Evolutionary conservation across 2,113 vertebrate species (phyloP), one percentile per base, ranked within the genome.

Genomic region (Rhineura floridana): DNA sequence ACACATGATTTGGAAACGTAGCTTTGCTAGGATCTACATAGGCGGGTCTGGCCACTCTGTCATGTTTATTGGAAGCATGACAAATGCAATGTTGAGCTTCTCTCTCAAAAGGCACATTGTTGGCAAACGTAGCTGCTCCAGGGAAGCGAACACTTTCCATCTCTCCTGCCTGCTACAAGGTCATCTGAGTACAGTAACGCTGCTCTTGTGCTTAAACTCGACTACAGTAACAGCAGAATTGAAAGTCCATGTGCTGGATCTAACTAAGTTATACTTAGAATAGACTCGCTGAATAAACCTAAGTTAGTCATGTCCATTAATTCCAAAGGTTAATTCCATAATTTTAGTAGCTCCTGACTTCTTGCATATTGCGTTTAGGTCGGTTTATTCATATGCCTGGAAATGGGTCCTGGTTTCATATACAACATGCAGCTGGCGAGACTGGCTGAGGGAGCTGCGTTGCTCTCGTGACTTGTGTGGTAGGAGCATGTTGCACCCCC

Each of bases 11-110:
- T 89, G 90, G 90, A 90, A 86, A 93, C 62, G 89, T 80, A 86
- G 92, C 88, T 87, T 91, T 89, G 85, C 65, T 91, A 73, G 85
- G 84, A 90, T 90, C 91, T 92, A 87, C 90, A 90, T 28, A 87
- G 88, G 84, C 12, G 87, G 81, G 86, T 91, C 92, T 95, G 93
- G 87, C 91, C 93, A 86, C 81, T 92, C 15, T 50, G 89, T 25
- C 87, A 0, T 92, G 77, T 93, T 94, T 94, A 90, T 78, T 92
- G 89, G 92, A 95, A 88, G 82, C 48, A 33, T 91, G 87, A 76
- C 88, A 93, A 93, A 91, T 92, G 93, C 87, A 91, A 93, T 91
- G 78, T 55, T 19, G 33, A 88, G 81, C 4, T 75, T 91, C 85
- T 59, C 36, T 84, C 42, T 93, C 91, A 93, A 93, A 91, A 90